These are phyloP conservation scores for Eudemis profundana DNA, from an alignment of 2,888 invertebrate species.

Conservation along the genomic window DNA sequence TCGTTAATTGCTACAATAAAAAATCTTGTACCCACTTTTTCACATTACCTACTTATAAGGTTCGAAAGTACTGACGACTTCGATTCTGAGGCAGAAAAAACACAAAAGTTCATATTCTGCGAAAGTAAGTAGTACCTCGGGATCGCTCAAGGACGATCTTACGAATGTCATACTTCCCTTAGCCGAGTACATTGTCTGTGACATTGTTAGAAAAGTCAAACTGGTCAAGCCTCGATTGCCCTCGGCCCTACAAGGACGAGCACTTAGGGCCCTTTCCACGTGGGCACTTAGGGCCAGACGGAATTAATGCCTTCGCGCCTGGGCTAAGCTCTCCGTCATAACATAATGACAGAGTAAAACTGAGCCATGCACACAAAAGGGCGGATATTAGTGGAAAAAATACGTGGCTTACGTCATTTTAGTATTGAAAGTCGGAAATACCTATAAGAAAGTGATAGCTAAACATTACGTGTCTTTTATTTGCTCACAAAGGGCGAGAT, in stretches of 20 bases:
- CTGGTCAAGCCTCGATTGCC: not conserved
- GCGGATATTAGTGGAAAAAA: not conserved
- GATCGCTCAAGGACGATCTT: not conserved
- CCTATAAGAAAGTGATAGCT: no score
- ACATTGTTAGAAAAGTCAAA: not conserved
- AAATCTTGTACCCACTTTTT: no score
- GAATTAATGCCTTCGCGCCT: not conserved
- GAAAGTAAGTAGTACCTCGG: no score
- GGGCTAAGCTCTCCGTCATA: conserved; percentile 1
- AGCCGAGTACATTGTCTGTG: not conserved
- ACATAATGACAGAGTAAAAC: not conserved
- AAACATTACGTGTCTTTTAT: no score
- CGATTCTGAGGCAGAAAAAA: no score
- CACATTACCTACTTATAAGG: no score
- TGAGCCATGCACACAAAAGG: not conserved
- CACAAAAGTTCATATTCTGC: no score
- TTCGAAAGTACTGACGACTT: no score
- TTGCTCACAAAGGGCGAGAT: no score
- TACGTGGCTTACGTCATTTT: not conserved
- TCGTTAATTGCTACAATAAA: no score
- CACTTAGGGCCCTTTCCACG: not conserved
- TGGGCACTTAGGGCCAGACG: not conserved
- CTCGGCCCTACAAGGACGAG: not conserved
- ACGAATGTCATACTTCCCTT: not conserved
- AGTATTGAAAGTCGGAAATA: no score